Evolutionary conservation across 1,140 invertebrate genomes (phyloP).

Genomic region (Calephelis nemesis): DNA sequence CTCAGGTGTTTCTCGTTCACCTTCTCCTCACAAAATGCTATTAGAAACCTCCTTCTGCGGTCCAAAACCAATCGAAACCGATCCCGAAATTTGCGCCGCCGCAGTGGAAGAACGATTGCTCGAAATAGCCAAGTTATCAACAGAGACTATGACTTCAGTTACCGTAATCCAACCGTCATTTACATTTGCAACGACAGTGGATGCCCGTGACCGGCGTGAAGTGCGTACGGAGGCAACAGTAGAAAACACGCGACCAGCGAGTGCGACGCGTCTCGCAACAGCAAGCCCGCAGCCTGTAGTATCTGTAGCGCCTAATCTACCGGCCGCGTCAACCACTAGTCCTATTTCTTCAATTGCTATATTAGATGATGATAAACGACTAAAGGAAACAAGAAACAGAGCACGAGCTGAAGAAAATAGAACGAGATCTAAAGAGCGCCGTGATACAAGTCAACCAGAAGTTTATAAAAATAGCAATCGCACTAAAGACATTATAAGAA

Average conservation of each 20-base stretch:
- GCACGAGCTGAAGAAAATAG: slow-evolving; percentile 51
- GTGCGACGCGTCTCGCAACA: slow-evolving; percentile 30
- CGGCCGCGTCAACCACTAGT: slow-evolving; percentile 20
- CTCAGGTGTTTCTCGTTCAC: slow-evolving; percentile 85
- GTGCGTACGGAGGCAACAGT: slow-evolving; percentile 64
- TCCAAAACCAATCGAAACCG: slow-evolving; percentile 84
- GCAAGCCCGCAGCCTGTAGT: slow-evolving; percentile 24
- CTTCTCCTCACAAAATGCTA: slow-evolving; percentile 92
- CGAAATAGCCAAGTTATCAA: slow-evolving; percentile 50
- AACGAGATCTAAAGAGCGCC: slow-evolving; percentile 48
- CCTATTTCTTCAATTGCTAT: slow-evolving; percentile 25
- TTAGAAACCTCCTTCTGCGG: slow-evolving; percentile 94
- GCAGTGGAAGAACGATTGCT: slow-evolving; percentile 59
- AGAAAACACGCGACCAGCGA: slow-evolving; percentile 42
- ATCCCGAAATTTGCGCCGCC: slow-evolving; percentile 71
- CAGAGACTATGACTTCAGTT: slow-evolving; percentile 17
- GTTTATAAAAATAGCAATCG: slow-evolving; percentile 49
- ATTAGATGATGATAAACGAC: slow-evolving; percentile 53
- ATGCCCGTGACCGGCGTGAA: slow-evolving; percentile 67
- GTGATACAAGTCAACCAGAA: slow-evolving; percentile 50
- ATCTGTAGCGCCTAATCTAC: slow-evolving; percentile 21
- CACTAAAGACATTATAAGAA: slow-evolving; percentile 80
- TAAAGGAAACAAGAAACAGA: slow-evolving; percentile 58
- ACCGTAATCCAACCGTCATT: slow-evolving; percentile 15
- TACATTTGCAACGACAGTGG: slow-evolving; percentile 64